phyloP scores from a whole-genome alignment of 2,113 vertebrate species.

The Oncorhynchus masou region DNA sequence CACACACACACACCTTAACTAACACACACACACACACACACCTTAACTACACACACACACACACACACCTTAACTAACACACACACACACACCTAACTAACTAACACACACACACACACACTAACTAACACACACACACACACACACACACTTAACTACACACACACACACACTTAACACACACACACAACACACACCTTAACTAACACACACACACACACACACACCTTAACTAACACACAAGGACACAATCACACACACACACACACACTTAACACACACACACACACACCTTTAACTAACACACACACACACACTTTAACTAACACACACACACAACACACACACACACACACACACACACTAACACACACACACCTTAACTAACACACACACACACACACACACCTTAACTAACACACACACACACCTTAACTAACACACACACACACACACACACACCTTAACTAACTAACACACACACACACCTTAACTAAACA shows the following conservation, averaged over 20 bases:
- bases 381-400: neutral
- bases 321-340: neutral
- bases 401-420: neutral
- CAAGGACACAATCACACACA: no score
- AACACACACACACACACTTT: neutral
- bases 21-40: neutral
- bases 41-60: no score
- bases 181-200: no score
- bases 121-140: neutral
- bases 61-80: neutral
- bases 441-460: neutral
- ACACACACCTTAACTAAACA: neutral
- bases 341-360: no score
- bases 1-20: neutral
- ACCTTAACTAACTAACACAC: neutral
- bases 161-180: constrained; percentile 1
- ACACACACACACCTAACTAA: neutral
- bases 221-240: neutral
- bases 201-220: neutral
- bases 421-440: neutral
- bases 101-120: neutral
- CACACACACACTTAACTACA: neutral
- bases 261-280: neutral
- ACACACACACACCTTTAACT: neutral
- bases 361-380: no score